Base-by-base conservation (phyloP, 2,797 vertebrate species). In the Notolepis coatsorum region DNA sequence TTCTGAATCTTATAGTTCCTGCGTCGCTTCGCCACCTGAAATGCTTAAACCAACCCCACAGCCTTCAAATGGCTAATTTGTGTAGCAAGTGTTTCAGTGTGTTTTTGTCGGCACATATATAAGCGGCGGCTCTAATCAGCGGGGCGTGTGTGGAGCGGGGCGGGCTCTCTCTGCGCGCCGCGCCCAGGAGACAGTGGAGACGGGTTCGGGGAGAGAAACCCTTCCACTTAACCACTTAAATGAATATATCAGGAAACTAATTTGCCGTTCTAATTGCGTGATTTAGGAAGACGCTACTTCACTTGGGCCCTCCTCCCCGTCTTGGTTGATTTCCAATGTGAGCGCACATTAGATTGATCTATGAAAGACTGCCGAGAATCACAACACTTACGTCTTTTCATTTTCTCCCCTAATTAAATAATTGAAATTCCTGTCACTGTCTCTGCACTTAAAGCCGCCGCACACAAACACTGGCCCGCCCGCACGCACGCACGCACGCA, bases 141-240 rank as follows among this genome's bases (percentile, higher is more conserved):
- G 93, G 89, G 92, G 93, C 91, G 88, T 85, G 86, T 79, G 88
- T 90, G 85, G 84, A 90, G 89, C 86, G 91, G 93, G 66, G 84
- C 77, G n/a, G n/a, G n/a, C n/a, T n/a, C n/a, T n/a, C 77, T 84
- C 87, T 94, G 85, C 77, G 70, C 84, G 73, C 68, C 92, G 41
- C 92, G 91, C 93, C 94, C 94, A 88, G 89, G 95, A 94, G 92
- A 93, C 94, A 88, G 93, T 92, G 82, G 89, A n/a, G n/a, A n/a
- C 83, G 90, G 91, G 94, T 94, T 96, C 91, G 78, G 90, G 89
- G 90, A 90, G 89, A 97, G 96, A 96, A 96, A 97, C 95, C 96
- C 95, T 96, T 97, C 95, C 96, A 98, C 97, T 99, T 99, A 99
- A 99, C 97, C 96, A 99, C 97, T 99, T 99, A 98, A 98, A 98